These are phyloP conservation scores for Branchipolynoe longqiensis DNA, from an alignment of 2,888 invertebrate species.

Conservation along the genomic window DNA sequence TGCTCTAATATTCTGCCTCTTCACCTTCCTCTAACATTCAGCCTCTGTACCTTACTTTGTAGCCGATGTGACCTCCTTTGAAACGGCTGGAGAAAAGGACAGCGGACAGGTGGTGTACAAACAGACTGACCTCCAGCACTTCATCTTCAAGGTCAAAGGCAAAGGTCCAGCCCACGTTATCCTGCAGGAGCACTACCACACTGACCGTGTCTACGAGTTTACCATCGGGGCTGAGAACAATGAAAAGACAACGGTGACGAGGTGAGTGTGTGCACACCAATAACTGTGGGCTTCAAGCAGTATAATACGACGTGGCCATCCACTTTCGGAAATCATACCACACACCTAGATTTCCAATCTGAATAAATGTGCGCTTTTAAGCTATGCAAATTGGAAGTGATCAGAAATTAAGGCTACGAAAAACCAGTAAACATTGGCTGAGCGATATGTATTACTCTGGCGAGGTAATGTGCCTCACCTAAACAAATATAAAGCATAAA, in stretches of 20 bases:
- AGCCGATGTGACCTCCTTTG: slow-evolving; percentile 2
- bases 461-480: too few relatives aligned
- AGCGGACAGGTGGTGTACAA: slow-evolving; percentile 25
- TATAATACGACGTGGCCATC: neutral
- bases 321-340: too few relatives aligned
- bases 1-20: too few relatives aligned
- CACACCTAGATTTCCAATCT: too few relatives aligned
- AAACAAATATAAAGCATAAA: too few relatives aligned
- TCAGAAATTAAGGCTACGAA: too few relatives aligned
- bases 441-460: too few relatives aligned
- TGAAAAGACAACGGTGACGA: neutral
- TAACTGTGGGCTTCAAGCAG: neutral
- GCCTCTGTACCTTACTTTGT: too few relatives aligned
- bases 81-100: slow-evolving; percentile 3
- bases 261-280: neutral
- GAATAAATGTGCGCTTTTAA: too few relatives aligned
- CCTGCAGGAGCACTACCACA: slow-evolving; percentile 40
- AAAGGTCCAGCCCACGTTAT: slow-evolving; percentile 7
- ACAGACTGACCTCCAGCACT: neutral
- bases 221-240: neutral
- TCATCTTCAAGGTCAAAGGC: slow-evolving; percentile 13
- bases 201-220: slow-evolving; percentile 17
- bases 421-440: too few relatives aligned
- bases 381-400: too few relatives aligned
- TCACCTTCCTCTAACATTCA: too few relatives aligned